Conservation (phyloP, 2,113 vertebrate species). For the Cercocebus atys region DNA sequence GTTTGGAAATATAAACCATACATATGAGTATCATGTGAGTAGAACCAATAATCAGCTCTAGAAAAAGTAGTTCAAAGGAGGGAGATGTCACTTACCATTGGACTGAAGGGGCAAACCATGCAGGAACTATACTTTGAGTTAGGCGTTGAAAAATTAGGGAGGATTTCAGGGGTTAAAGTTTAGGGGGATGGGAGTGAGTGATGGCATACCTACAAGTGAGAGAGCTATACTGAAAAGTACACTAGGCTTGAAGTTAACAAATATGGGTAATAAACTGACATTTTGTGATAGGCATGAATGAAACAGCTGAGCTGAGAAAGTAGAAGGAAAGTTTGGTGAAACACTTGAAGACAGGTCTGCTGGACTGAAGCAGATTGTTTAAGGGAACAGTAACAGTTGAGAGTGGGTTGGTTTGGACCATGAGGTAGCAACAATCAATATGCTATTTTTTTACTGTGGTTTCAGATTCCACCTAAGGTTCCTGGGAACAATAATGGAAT, state of each 20-base stretch:
- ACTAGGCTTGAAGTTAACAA: background rate
- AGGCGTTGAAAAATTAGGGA: background rate
- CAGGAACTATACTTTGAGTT: background rate
- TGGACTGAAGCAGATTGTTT: background rate
- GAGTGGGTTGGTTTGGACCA: background rate
- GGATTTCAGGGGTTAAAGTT: conserved; percentile 8
- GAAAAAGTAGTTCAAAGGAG: conserved; percentile 1
- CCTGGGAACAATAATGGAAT: background rate
- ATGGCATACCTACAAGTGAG: background rate
- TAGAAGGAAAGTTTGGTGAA: background rate
- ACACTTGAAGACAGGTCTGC: background rate
- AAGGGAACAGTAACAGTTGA: background rate
- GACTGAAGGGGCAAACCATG: background rate
- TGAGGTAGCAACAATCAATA: background rate
- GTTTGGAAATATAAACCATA: background rate
- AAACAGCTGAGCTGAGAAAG: background rate
- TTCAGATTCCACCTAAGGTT: background rate
- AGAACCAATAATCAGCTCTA: background rate
- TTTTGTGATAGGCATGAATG: background rate
- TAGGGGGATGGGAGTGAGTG: background rate
- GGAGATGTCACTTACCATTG: background rate
- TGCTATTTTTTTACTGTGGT: background rate
- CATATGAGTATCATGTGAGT: background rate
- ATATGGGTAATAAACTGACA: background rate
- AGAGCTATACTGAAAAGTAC: background rate